Conservation (phyloP, 2,797 vertebrate genomes). For the Eremophila alpestris region DNA sequence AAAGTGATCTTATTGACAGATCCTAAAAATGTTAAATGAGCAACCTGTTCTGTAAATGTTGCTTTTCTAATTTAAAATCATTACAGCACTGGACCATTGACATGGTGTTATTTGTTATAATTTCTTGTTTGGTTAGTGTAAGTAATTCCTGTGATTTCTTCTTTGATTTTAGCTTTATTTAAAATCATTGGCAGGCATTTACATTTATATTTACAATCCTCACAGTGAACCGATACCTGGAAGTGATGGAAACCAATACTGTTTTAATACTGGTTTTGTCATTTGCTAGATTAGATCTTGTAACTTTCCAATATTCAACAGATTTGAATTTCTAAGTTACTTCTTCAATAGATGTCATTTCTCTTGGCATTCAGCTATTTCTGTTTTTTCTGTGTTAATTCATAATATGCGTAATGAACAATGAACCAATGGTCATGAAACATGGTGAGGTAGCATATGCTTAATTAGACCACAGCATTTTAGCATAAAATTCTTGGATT, state of each 20-base stretch:
- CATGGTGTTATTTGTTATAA: conserved; percentile 76
- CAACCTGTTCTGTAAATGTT: conserved; percentile 70
- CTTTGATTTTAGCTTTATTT: conserved; percentile 72
- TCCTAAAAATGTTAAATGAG: conserved; percentile 79
- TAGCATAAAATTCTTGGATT: background rate
- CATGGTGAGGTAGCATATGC: background rate
- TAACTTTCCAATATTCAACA: conserved; percentile 20
- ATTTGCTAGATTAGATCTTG: conserved; percentile 1
- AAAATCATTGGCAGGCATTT: conserved; percentile 69
- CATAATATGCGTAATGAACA: background rate
- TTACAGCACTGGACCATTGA: conserved; percentile 63
- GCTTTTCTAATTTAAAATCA: conserved; percentile 79
- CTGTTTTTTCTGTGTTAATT: background rate
- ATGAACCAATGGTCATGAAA: background rate
- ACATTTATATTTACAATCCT: conserved; percentile 56
- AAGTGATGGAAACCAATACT: conserved; percentile 23
- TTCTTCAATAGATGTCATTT: conserved; percentile 11
- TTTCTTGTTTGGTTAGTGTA: conserved; percentile 72
- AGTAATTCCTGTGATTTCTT: conserved; percentile 64
- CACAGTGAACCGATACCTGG: background rate
- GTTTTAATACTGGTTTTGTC: conserved; percentile 28
- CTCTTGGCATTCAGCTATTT: background rate
- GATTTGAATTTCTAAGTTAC: conserved; percentile 4
- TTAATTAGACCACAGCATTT: background rate
- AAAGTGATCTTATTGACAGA: conserved; percentile 75